Percentiles rank a stretch among this genome's conserved stretches.
phyloP scores from a whole-genome alignment of 2,797 vertebrate genomes.

The Halcyon badia region DNA sequence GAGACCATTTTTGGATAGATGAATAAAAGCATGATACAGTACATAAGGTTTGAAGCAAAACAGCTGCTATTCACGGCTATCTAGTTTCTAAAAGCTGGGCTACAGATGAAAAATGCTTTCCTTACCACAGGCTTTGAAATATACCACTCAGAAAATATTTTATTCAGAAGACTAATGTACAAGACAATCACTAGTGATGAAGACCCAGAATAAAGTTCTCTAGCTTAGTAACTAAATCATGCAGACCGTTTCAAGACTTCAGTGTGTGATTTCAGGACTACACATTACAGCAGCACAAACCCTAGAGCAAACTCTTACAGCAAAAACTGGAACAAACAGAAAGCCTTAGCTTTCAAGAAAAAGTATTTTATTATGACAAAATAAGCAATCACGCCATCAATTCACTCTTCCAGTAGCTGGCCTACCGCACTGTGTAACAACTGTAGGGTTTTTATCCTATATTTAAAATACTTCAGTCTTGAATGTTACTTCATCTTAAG shows the following conservation, averaged over 20 bases:
- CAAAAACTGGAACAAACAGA: neutral
- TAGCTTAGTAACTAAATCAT: neutral
- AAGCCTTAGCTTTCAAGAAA: neutral
- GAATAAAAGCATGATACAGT: neutral
- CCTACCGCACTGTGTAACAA: neutral
- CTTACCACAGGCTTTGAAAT: neutral
- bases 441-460: rapidly evolving
- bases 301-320: neutral
- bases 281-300: neutral
- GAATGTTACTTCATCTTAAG: neutral
- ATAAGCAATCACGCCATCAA: neutral
- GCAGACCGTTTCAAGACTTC: neutral
- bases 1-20: neutral
- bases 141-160: neutral
- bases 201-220: neutral
- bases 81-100: neutral
- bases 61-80: neutral
- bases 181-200: neutral
- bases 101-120: neutral
- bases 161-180: neutral
- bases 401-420: neutral
- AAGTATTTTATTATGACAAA: neutral
- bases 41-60: neutral
- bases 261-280: neutral
- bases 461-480: neutral